Evolutionary conservation across 1,140 invertebrate species (phyloP), one percentile per base, ranked within the genome.

Genomic region (Acyrthosiphon pisum): DNA sequence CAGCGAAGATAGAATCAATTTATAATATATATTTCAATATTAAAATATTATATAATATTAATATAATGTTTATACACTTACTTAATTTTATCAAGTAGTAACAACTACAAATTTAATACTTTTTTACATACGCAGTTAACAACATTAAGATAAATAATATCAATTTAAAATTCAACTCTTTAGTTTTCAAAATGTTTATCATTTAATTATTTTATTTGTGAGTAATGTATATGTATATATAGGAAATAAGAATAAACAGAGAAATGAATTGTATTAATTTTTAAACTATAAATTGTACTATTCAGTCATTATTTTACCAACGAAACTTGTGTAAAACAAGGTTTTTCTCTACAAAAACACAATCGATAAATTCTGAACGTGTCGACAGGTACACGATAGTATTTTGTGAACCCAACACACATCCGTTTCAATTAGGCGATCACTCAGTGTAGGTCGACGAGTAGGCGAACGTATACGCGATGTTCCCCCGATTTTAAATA

Each of bases 361-460:
- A 50, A 83, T 81, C 91, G 30, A 92, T 92, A 92, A 92, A 92
- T 92, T 41, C 41, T 37, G n/a, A 84, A 81, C 26, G 46, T 44
- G 68, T 81, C 41, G 84, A 92, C 81, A 93, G 91, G 91, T 93
- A 93, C 81, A 53, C 18, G n/a, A 41, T 30, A 30, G 23, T 23
- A 18, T 37, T 91, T 18, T 50, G 68, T 83, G 48, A 84, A 86
- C 46, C 76, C 91, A 35, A 41, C 81, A 50, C 46, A 93, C 91
- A 93, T 93, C 91, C 91, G 91, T 93, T 93, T 93, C 91, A 93
- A 56, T 86, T 84, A 50, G 90, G 56, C 68, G 44, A 81, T 91
- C 90, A 11, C 44, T 83, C 44, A 46, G 91, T 83, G 91, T 92
- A 92, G 91, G 91, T 30, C 23, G 91, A 56, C 91, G 91, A 93